These are phyloP conservation scores for Pachyuromys duprasi DNA, from an alignment of 2,797 vertebrate species.

Conservation along the genomic window DNA sequence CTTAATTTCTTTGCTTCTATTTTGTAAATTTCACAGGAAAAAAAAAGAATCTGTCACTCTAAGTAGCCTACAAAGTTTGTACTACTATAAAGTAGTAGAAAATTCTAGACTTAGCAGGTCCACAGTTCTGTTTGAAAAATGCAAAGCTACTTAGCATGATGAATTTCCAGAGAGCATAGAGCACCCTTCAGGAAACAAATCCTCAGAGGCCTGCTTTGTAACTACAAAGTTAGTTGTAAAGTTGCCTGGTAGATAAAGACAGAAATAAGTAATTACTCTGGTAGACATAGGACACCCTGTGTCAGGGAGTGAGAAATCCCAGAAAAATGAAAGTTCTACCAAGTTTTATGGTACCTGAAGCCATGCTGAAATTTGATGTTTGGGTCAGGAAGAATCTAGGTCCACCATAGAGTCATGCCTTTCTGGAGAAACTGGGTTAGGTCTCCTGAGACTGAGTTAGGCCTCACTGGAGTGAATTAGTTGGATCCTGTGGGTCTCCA, in stretches of 20 bases:
- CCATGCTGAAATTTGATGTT: neutral
- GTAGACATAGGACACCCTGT: neutral
- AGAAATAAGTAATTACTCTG: neutral
- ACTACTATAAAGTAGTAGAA: neutral
- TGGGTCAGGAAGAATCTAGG: neutral
- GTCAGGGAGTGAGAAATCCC: neutral
- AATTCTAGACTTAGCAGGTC: neutral
- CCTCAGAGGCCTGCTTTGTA: neutral
- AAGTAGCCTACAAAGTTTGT: neutral
- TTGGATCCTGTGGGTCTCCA: neutral
- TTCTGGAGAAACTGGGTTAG: neutral
- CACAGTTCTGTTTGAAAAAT: neutral
- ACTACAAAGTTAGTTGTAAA: neutral
- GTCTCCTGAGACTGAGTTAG: neutral
- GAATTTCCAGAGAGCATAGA: neutral
- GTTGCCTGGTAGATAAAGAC: neutral
- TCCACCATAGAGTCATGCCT: neutral
- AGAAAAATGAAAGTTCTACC: neutral
- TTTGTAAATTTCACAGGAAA: neutral
- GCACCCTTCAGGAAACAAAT: neutral
- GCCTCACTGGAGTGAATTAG: neutral
- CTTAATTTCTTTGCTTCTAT: neutral
- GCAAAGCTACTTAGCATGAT: neutral
- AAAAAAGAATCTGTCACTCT: neutral
- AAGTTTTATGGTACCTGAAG: neutral